These are phyloP conservation scores for Ligdia adustata DNA, from an alignment of 2,888 invertebrate species.

Conservation along the genomic window DNA sequence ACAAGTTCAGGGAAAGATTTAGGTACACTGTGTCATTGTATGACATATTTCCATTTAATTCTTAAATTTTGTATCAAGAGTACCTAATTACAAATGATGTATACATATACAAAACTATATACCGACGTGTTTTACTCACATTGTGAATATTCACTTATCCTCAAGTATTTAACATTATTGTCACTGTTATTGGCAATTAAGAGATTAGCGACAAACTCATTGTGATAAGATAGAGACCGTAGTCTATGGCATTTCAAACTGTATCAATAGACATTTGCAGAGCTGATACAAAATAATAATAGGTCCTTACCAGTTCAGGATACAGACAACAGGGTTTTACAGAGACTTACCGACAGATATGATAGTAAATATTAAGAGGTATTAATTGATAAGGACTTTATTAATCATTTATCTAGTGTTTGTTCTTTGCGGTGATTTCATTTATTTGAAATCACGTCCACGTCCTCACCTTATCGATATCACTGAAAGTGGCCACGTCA, in stretches of 20 bases:
- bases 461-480: conserved; percentile 31
- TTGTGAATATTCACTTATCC: too few relatives aligned
- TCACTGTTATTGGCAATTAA: conserved; percentile 11
- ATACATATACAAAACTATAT: too few relatives aligned
- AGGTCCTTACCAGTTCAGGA: conserved; percentile 5
- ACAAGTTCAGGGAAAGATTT: too few relatives aligned
- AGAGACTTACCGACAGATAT: conserved; percentile 52
- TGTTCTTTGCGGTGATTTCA: conserved; percentile 55
- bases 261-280: not conserved
- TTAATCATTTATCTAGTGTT: conserved; percentile 53
- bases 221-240: conserved; percentile 2
- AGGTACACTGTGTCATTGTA: too few relatives aligned
- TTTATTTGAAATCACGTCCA: conserved; percentile 41
- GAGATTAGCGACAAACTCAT: conserved; percentile 2
- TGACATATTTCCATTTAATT: too few relatives aligned
- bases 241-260: not conserved
- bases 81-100: too few relatives aligned
- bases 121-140: too few relatives aligned
- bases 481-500: conserved; percentile 18
- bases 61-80: too few relatives aligned
- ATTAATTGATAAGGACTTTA: conserved; percentile 54
- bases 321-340: conserved; percentile 31
- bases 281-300: not conserved
- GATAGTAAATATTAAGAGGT: conserved; percentile 48
- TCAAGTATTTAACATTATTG: too few relatives aligned